These are phyloP conservation scores for Griposia aprilina DNA, from an alignment of 2,888 invertebrate genomes.

Conservation along the genomic window DNA sequence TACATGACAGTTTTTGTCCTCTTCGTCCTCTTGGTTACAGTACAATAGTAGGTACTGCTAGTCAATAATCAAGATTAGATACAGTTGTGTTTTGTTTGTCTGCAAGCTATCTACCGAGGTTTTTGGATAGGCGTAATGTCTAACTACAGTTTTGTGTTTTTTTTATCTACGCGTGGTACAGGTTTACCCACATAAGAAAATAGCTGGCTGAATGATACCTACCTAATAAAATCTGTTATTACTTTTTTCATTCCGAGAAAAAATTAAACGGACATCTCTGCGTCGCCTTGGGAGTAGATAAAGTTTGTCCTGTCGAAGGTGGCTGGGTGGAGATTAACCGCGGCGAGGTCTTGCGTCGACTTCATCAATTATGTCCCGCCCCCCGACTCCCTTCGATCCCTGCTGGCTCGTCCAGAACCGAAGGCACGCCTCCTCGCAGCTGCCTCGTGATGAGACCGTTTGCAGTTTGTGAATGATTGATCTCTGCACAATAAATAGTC, in stretches of 20 bases:
- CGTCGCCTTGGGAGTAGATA: conserved; percentile 73
- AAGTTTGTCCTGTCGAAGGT: conserved; percentile 79
- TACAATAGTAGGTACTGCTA: conserved; percentile 19
- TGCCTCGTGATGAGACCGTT: conserved; percentile 66
- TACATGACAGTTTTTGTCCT: conserved; percentile 55
- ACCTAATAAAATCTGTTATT: conserved; percentile 59
- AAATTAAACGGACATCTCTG: conserved; percentile 71
- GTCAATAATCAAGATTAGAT: conserved; percentile 16
- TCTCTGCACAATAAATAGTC: conserved; percentile 66
- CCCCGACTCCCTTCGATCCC: conserved; percentile 58
- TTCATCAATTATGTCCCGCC: conserved; percentile 84
- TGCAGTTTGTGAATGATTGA: conserved; percentile 72
- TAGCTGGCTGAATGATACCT: conserved; percentile 40
- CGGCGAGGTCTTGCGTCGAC: conserved; percentile 79
- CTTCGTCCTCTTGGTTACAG: conserved; percentile 46
- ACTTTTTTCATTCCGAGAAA: conserved; percentile 65
- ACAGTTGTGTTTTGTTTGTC: conserved; percentile 12
- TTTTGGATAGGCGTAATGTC: conserved; percentile 34
- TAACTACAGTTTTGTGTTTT: conserved; percentile 37
- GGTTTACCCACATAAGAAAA: conserved; percentile 13
- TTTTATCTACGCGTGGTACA: neutral
- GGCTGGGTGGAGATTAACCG: conserved; percentile 79
- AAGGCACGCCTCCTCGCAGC: conserved; percentile 73
- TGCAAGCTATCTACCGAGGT: conserved; percentile 42
- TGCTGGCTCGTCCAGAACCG: conserved; percentile 67